Base-by-base conservation (phyloP, 2,888 invertebrate species). In the Xestia ashworthii region DNA sequence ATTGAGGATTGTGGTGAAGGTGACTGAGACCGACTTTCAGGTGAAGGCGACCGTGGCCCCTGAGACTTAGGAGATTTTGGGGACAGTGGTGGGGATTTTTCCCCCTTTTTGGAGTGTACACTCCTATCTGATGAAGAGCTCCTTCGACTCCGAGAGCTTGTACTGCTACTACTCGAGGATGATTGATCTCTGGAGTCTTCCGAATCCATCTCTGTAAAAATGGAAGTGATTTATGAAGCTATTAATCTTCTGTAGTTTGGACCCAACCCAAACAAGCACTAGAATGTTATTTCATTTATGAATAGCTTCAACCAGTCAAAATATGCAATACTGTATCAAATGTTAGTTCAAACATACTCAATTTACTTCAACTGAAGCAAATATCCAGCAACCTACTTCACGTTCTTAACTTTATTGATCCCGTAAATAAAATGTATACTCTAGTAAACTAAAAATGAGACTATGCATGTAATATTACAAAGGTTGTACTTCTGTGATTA, bases 101-200 rank as follows among this genome's bases (percentile, higher is more conserved):
- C 89, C 87, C 92, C 91, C 89, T 95, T 96, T 89, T 96, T 96
- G 77, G 94, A 95, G 83, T 88, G 91, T 76, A 93, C 94, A 91
- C 95, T 95, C 78, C 89, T 90, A 22, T 93, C 94, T 84, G 96
- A 95, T 66, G 96, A 96, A 76, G 96, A 95, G 87, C 96, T 95
- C 81, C 94, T 91, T 83, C 95, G 91, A 88, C 96, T 96, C 82
- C 96, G 93, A 68, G 96, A 96, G 88, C 94, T 95, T 80, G 96
- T 94, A 87, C 96, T 96, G 93, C 96, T 96, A 92, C 96, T 96
- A 92, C 96, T 96, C 81, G 96, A 95, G 87, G 97, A 95, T 86
- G 96, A 94, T 79, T 92, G 94, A 94, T 97, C 97, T 89, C 96
- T 95, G 84, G 97, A 97, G 92, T 97, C 97, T 93, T 97, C 97